Base-by-base conservation (phyloP, 2,888 invertebrate genomes). In the Agrotis segetum region DNA sequence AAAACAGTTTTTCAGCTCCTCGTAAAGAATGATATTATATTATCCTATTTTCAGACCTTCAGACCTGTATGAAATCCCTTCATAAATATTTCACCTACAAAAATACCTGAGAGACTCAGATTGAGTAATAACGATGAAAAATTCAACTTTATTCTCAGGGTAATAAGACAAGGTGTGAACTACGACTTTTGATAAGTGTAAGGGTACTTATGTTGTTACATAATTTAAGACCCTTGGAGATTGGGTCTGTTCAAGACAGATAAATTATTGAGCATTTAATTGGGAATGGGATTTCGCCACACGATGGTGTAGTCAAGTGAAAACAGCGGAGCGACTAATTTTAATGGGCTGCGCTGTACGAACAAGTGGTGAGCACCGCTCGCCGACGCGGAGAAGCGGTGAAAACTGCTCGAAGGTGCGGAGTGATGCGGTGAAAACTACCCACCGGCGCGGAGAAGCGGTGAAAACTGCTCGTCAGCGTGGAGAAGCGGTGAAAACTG, bases 101-200 rank as follows among this genome's bases (percentile, higher is more conserved):
- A 67, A 58, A 58, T 58, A 67, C 61, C 56, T 24, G 21, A 9
- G 47, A 44, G 24, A 40, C 29, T 29, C 5, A 19, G 55, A 74
- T 71, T 74, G 53, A 34, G 66, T 24, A 67, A 60, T 56, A 53
- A 69, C 11, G 21, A 74, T 81, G 71, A 74, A 81, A 74, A 71
- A 67, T 77, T 71, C 60, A 74, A 40, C 50, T 59, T 24, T 56
- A 47, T 62, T 61, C 24, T 52, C 50, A 19, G 14, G 55, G 50
- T 11, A 17, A 3, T 24, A 17, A 50, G 29, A 49, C 47, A 55
- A 61, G 13, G 17, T 61, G 24, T 79, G 63, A 71, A 60, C 49
- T 61, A 53, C 3, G 40, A 66, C 19, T 74, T 80, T 64, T 74
- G 50, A 64, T 70, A 68, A 70, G 61, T 60, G 53, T 47, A 9